phyloP scores from a whole-genome alignment of 2,888 invertebrate genomes.

The Entomobrya proxima region DNA sequence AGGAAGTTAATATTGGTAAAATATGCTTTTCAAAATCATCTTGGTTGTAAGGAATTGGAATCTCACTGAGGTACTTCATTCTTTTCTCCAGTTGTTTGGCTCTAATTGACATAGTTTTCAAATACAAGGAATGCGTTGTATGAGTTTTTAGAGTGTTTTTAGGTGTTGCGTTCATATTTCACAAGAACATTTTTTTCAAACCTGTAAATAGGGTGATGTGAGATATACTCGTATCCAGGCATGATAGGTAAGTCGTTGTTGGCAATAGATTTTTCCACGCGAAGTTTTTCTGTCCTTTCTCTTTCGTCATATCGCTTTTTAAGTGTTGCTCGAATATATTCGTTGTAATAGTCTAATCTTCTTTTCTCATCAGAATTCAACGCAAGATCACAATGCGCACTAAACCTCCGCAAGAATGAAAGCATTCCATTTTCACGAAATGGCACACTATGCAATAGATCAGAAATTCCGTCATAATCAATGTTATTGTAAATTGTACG shows the following conservation, averaged over 20 bases:
- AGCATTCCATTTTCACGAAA: neutral
- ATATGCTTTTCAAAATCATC: slow-evolving; percentile 26
- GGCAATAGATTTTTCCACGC: slow-evolving; percentile 14
- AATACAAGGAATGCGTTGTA: neutral
- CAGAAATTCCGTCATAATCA: neutral
- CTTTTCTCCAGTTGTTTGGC: slow-evolving; percentile 31
- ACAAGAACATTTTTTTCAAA: slow-evolving; percentile 36
- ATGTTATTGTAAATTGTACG: neutral
- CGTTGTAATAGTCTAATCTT: slow-evolving; percentile 9
- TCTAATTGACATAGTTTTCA: neutral
- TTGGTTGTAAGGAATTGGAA: slow-evolving; percentile 39
- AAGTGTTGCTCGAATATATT: neutral
- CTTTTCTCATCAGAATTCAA: neutral
- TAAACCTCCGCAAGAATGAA: neutral
- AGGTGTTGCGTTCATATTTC: too few species aligned
- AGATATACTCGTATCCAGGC: slow-evolving; percentile 47
- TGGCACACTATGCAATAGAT: neutral
- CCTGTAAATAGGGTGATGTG: slow-evolving; percentile 54
- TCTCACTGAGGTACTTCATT: slow-evolving; percentile 14
- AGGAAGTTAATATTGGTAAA: slow-evolving; percentile 45
- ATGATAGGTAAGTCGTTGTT: slow-evolving; percentile 15
- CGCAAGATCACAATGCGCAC: neutral
- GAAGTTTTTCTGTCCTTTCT: slow-evolving; percentile 12
- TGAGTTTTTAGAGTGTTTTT: neutral
- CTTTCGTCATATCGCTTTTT: neutral